A percentile compares a stretch with the other conserved stretches of the same genome.
phyloP scores from a whole-genome alignment of 2,797 vertebrate species.

The Myotis planiceps region DNA sequence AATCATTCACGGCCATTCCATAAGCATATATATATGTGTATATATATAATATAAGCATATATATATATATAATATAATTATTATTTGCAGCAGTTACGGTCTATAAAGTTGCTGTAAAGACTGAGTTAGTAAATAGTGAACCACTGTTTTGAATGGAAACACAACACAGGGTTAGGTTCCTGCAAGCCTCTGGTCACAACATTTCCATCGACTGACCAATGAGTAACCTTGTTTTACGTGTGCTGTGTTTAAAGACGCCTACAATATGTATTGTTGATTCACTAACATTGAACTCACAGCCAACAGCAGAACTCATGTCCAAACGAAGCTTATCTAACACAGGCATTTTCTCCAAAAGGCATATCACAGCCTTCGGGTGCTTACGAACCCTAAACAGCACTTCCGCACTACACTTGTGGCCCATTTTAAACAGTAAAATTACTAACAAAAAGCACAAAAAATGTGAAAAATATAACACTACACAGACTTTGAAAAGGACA shows the following conservation, averaged over 20 bases:
- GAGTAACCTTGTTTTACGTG: background rate
- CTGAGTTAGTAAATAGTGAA: background rate
- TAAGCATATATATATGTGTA: too few relatives aligned
- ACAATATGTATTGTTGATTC: background rate
- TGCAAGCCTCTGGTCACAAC: background rate
- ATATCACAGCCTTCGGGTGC: background rate
- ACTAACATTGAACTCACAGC: background rate
- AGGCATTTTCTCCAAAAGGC: background rate
- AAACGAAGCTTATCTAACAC: background rate
- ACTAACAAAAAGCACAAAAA: background rate
- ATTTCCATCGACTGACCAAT: background rate
- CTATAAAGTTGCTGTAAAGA: background rate
- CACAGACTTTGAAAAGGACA: background rate
- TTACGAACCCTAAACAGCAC: background rate
- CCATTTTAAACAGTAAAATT: slow-evolving; percentile 1
- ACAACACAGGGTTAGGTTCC: background rate
- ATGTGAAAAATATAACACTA: background rate
- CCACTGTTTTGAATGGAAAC: background rate
- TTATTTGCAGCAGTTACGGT: background rate
- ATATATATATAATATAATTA: background rate
- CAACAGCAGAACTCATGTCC: background rate
- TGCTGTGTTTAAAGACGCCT: background rate
- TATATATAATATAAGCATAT: background rate
- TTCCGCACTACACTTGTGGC: background rate
- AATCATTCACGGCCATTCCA: background rate